Evolutionary conservation across 2,113 vertebrate genomes (phyloP).

Genomic region (Poicephalus gulielmi): DNA sequence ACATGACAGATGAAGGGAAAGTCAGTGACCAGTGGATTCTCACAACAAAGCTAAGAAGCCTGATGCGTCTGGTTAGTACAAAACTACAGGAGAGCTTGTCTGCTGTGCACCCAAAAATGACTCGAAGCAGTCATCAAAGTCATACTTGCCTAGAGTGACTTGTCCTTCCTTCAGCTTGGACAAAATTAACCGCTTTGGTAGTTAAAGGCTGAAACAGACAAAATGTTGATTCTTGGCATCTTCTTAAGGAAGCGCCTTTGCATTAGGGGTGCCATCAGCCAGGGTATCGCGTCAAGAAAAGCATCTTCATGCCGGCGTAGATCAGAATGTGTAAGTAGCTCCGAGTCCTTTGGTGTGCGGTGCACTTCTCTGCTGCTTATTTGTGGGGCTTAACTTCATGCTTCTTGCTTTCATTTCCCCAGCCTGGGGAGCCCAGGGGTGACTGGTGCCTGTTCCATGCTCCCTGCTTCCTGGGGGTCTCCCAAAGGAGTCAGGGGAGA

Average conservation of each 20-base stretch:
- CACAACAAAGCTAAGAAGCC: background rate
- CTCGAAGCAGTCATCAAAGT: background rate
- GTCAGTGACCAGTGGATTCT: rapidly evolving
- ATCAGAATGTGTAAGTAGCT: background rate
- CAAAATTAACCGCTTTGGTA: background rate
- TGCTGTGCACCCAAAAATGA: background rate
- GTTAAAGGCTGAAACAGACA: background rate
- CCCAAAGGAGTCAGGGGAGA: background rate
- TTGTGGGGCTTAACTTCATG: rapidly evolving
- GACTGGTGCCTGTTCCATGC: background rate
- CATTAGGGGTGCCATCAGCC: background rate
- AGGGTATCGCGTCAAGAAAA: background rate
- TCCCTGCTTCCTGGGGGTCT: background rate
- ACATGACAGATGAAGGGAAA: background rate
- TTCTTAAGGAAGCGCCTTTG: background rate
- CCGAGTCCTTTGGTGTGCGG: background rate
- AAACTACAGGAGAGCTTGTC: background rate
- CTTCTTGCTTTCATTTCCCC: background rate
- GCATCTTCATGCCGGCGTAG: background rate
- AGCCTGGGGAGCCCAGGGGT: background rate
- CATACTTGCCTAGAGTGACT: background rate
- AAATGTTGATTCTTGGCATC: constrained; percentile 16
- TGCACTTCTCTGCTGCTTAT: background rate
- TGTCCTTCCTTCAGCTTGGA: background rate
- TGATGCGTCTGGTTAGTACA: background rate